These are phyloP conservation scores for Metopia argyrocephala DNA, from an alignment of 2,888 invertebrate species.

Conservation along the genomic window DNA sequence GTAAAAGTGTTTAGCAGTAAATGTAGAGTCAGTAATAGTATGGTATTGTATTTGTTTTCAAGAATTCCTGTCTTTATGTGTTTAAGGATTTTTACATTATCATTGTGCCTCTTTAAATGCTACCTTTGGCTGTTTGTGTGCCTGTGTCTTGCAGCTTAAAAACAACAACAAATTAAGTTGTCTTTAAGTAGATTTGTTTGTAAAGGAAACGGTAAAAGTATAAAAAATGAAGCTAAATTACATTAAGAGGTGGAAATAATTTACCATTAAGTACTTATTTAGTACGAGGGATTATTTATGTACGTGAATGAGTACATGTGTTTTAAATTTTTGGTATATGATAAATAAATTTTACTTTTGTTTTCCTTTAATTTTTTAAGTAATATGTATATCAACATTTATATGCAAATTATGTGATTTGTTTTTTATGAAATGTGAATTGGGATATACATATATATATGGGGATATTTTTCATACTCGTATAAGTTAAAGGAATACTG, in stretches of 20 bases:
- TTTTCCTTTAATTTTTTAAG: no score
- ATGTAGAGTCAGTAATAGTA: background rate
- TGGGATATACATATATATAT: no score
- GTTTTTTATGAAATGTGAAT: no score
- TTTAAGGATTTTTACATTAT: background rate
- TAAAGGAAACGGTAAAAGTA: background rate
- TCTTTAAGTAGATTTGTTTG: constrained; percentile 38
- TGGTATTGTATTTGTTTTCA: background rate
- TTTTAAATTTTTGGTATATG: background rate
- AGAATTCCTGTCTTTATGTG: background rate
- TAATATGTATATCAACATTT: no score
- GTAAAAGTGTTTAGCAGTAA: background rate
- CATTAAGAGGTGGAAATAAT: constrained; percentile 45
- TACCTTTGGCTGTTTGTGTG: background rate
- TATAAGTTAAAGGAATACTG: no score
- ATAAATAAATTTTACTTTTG: no score
- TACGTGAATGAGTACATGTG: background rate
- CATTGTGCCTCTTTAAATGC: background rate
- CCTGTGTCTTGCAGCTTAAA: background rate
- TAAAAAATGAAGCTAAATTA: constrained; percentile 43
- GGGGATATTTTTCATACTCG: no score
- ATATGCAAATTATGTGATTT: no score
- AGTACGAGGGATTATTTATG: background rate
- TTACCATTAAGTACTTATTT: constrained; percentile 40
- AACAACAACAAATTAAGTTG: constrained; percentile 34